phyloP scores from a whole-genome alignment of 2,113 vertebrate species.

The Prionailurus bengalensis region DNA sequence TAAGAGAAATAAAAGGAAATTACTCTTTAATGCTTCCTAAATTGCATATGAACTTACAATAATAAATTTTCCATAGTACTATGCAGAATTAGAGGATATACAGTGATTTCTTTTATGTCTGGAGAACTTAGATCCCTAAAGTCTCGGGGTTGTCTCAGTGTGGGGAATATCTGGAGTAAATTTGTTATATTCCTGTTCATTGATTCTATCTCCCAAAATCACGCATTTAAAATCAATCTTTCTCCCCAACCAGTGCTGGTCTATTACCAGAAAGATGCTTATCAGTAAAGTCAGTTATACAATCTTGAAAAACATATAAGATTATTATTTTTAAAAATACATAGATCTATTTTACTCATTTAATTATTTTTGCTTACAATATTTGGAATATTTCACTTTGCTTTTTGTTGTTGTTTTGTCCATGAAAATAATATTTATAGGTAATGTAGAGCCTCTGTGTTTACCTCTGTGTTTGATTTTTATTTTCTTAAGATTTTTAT shows the following conservation, averaged over 20 bases:
- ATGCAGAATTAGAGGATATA: background rate
- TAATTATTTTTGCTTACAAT: background rate
- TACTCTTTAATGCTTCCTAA: background rate
- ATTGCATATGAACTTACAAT: background rate
- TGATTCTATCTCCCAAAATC: background rate
- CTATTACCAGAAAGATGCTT: background rate
- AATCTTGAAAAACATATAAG: background rate
- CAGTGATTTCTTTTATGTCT: background rate
- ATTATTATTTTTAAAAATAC: background rate
- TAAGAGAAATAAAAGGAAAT: background rate
- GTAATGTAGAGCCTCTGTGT: background rate
- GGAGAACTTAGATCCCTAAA: background rate
- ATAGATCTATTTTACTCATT: background rate
- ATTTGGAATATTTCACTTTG: background rate
- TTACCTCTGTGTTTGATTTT: background rate
- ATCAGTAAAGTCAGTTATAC: background rate
- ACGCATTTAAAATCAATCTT: background rate
- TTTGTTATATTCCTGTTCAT: background rate
- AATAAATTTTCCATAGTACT: background rate
- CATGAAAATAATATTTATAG: background rate
- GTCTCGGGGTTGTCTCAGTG: background rate
- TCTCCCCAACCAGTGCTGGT: background rate
- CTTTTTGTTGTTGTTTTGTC: background rate
- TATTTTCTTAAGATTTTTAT: background rate
- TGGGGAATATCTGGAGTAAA: background rate